Conservation (phyloP, 1,140 invertebrate genomes). For the Drosophila santomea region DNA sequence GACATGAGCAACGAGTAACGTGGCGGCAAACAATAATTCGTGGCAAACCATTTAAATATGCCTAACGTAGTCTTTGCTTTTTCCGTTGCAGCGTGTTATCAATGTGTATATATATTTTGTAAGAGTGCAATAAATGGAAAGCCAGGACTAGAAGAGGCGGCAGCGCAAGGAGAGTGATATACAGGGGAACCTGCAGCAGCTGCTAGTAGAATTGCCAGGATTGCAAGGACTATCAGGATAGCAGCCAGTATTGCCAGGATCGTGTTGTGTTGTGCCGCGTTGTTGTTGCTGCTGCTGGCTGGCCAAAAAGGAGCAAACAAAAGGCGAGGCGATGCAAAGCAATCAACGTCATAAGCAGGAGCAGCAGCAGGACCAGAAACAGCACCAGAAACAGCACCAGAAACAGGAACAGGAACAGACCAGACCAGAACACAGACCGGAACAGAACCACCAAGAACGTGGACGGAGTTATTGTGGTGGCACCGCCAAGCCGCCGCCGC, state of each 20-base stretch:
- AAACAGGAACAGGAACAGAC: conserved; percentile 31
- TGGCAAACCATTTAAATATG: conserved; percentile 66
- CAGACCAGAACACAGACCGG: conserved; percentile 15
- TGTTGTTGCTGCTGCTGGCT: conserved; percentile 11
- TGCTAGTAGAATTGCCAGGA: conserved; percentile 14
- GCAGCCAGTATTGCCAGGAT: neutral
- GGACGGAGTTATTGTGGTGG: conserved; percentile 60
- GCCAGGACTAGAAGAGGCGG: neutral
- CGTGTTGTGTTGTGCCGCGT: conserved; percentile 14
- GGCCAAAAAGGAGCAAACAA: conserved; percentile 46
- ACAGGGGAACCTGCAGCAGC: conserved; percentile 15
- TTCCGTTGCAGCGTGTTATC: conserved; percentile 21
- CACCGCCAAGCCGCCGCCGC: conserved; percentile 27
- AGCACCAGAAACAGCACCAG: conserved; percentile 14
- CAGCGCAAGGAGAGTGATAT: conserved; percentile 23
- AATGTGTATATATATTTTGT: conserved; percentile 13
- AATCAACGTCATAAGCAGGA: conserved; percentile 74
- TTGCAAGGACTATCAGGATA: neutral
- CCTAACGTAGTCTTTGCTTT: conserved; percentile 42
- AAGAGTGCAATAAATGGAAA: conserved; percentile 37
- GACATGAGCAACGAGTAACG: neutral
- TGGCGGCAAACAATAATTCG: conserved; percentile 26
- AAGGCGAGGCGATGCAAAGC: conserved; percentile 74
- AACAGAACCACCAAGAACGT: conserved; percentile 34
- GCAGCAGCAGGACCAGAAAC: conserved; percentile 38